A percentile compares a stretch with the other conserved stretches of the same genome.
These are phyloP conservation scores for Coregonus ussuriensis DNA, from an alignment of 2,797 vertebrate species.

Conservation along the genomic window DNA sequence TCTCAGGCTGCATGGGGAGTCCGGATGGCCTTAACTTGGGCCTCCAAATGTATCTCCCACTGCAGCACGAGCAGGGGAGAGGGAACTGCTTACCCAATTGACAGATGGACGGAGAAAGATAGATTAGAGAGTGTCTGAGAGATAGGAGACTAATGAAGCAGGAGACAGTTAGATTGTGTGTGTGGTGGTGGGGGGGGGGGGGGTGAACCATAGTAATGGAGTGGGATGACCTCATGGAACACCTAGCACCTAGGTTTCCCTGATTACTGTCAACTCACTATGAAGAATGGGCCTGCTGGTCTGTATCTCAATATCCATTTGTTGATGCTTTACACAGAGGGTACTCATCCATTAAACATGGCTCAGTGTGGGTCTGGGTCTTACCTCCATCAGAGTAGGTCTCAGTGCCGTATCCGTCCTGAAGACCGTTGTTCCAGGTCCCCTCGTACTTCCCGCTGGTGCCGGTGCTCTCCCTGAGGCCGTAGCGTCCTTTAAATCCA, in stretches of 20 bases:
- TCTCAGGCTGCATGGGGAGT: constrained; percentile 13
- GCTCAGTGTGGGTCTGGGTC: constrained; percentile 34
- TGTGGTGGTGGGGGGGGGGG: constrained; percentile 7
- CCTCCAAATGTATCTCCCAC: constrained; percentile 34
- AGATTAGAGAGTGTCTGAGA: neutral
- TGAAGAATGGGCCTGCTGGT: constrained; percentile 17
- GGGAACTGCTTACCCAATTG: constrained; percentile 12
- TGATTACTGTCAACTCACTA: constrained; percentile 28
- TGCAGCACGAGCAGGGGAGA: constrained; percentile 26
- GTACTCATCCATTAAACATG: no score
- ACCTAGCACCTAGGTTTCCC: constrained; percentile 2
- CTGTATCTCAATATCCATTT: constrained; percentile 7
- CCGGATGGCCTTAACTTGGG: constrained; percentile 40
- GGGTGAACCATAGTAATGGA: neutral
- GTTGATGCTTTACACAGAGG: neutral
- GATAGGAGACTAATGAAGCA: neutral
- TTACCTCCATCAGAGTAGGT: constrained; percentile 99
- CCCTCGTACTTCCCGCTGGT: constrained; percentile 96
- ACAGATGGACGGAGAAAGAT: constrained; percentile 9
- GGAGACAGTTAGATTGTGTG: neutral
- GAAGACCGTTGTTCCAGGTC: constrained; percentile 98
- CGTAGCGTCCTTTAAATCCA: constrained; percentile 98
- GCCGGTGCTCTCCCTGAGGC: constrained; percentile 91
- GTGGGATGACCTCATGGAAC: constrained; percentile 41
- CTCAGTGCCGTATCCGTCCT: constrained; percentile 98